A percentile compares a stretch with the other conserved stretches of the same genome.
phyloP scores from a whole-genome alignment of 1,140 invertebrate species.

The Drosophila repleta region DNA sequence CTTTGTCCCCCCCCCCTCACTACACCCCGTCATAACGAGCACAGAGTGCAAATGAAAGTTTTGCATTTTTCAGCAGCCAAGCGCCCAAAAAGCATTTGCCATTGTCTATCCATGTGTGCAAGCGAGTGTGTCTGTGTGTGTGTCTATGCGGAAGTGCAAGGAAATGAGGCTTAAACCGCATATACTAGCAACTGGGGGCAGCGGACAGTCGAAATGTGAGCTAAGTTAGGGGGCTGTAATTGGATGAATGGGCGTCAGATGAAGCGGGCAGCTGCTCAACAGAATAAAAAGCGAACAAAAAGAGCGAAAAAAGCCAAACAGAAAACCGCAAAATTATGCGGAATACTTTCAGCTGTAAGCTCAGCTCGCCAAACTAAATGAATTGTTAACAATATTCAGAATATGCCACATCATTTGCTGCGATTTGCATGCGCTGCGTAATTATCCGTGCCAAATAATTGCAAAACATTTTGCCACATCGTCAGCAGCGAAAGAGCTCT shows the following conservation, averaged over 20 bases:
- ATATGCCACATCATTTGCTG: slow-evolving; percentile 54
- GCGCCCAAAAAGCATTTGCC: slow-evolving; percentile 57
- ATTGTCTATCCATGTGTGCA: slow-evolving; percentile 57
- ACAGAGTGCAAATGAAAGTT: slow-evolving; percentile 76
- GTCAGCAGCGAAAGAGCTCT: slow-evolving; percentile 32
- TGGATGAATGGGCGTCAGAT: neutral
- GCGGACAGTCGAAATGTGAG: slow-evolving; percentile 72
- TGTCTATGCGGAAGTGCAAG: slow-evolving; percentile 66
- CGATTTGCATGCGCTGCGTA: slow-evolving; percentile 58
- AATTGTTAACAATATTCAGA: slow-evolving; percentile 53
- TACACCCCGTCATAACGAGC: slow-evolving; percentile 49
- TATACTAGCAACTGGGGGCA: slow-evolving; percentile 34
- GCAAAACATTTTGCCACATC: slow-evolving; percentile 72
- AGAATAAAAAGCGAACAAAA: slow-evolving; percentile 10
- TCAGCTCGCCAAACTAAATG: slow-evolving; percentile 14
- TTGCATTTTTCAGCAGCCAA: slow-evolving; percentile 73
- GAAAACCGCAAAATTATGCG: slow-evolving; percentile 60
- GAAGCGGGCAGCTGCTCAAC: slow-evolving; percentile 12
- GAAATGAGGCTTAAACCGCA: slow-evolving; percentile 78
- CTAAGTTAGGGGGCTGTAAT: slow-evolving; percentile 28
- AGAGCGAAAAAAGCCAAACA: neutral
- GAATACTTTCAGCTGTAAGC: slow-evolving; percentile 18
- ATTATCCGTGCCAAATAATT: slow-evolving; percentile 75
- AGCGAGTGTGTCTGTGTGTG: slow-evolving; percentile 5
- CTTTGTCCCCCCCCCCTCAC: too few species aligned